Percentiles rank a stretch among this genome's conserved stretches.
Conservation (phyloP, 2,113 vertebrate species). For the Cavia porcellus region DNA sequence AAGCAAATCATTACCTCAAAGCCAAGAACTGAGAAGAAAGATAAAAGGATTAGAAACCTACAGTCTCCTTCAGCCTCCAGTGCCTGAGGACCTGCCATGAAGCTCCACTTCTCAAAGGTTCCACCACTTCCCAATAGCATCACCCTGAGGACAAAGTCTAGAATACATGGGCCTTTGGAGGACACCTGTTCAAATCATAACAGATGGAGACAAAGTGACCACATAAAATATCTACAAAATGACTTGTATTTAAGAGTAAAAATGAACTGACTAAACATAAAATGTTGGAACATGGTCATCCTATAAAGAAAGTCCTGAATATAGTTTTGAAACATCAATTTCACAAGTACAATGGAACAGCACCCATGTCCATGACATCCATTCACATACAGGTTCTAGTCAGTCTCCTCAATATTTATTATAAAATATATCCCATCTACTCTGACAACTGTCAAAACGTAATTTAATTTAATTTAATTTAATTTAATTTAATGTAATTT, state of each 20-base stretch:
- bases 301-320: neutral
- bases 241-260: neutral
- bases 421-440: neutral
- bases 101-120: neutral
- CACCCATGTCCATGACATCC: neutral
- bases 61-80: neutral
- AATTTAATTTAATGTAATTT: no score
- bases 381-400: neutral
- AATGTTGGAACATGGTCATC: neutral
- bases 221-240: neutral
- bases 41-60: no score
- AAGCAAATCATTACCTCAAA: neutral
- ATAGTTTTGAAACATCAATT: neutral
- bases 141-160: neutral
- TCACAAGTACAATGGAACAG: neutral
- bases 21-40: neutral
- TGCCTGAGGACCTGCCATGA: neutral
- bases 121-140: neutral
- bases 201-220: neutral
- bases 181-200: neutral
- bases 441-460: conserved; percentile 31
- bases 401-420: neutral
- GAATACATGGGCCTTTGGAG: neutral
- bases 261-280: neutral
- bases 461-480: no score